A percentile compares a stretch with the other conserved stretches of the same genome.
Evolutionary conservation across 1,140 invertebrate genomes (phyloP).

Genomic region (Coptotermes formosanus): DNA sequence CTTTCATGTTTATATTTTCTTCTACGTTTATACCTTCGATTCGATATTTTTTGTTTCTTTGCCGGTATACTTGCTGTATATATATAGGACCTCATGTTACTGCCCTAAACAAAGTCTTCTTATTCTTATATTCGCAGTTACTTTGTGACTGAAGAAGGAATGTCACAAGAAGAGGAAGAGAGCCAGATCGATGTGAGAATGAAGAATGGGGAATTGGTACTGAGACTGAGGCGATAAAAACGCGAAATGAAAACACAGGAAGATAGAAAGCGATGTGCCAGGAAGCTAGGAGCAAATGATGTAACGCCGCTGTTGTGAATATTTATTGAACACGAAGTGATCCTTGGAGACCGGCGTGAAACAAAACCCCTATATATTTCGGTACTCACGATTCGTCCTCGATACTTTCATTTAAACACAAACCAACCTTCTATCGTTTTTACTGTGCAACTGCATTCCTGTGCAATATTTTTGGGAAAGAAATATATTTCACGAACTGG

Average conservation of each 20-base stretch:
- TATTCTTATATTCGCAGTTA: slow-evolving; percentile 1
- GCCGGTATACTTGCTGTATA: no score
- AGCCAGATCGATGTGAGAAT: not conserved
- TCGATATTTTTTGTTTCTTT: no score
- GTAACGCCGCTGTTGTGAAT: not conserved
- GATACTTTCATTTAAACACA: not conserved
- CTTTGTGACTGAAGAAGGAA: not conserved
- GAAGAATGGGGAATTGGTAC: not conserved
- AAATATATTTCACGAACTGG: not conserved
- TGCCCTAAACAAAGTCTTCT: no score
- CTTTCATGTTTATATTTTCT: no score
- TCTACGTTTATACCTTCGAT: no score
- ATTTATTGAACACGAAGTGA: not conserved
- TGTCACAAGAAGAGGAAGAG: not conserved
- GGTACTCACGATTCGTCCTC: not conserved
- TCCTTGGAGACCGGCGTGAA: not conserved
- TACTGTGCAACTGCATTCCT: no score
- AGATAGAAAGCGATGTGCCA: not conserved
- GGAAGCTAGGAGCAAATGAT: slow-evolving; percentile 7
- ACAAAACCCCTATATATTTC: not conserved
- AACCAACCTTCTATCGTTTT: no score
- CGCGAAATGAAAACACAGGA: not conserved
- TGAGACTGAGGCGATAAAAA: not conserved
- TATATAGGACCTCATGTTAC: no score
- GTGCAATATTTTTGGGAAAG: not conserved